Evolutionary conservation across 2,888 invertebrate genomes (phyloP).

Genomic region (Leptopilina myrica): DNA sequence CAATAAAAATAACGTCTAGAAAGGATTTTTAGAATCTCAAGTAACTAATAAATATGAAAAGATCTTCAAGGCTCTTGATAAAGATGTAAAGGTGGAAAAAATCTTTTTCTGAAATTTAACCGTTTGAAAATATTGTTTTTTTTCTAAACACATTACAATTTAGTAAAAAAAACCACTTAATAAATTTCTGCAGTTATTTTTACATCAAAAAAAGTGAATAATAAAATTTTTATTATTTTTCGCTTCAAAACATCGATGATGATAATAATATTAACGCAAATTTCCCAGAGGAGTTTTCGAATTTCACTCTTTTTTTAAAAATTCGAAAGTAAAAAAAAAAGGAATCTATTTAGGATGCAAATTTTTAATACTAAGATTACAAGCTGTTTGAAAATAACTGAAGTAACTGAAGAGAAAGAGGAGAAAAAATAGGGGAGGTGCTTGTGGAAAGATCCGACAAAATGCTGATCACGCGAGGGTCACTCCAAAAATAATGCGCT

Average conservation of each 20-base stretch:
- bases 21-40: slow-evolving; percentile 9
- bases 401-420: not conserved
- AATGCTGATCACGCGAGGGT: slow-evolving; percentile 35
- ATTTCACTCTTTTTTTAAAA: no score
- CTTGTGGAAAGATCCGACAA: slow-evolving; percentile 19
- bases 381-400: slow-evolving; percentile 11
- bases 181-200: no score
- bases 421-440: not conserved
- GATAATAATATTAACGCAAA: no score
- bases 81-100: not conserved
- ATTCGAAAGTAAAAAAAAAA: no score
- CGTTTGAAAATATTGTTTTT: not conserved
- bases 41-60: slow-evolving; percentile 7
- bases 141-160: no score
- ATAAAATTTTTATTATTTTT: no score
- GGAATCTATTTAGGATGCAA: not conserved
- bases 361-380: not conserved
- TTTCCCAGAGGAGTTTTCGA: no score
- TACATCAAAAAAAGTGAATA: no score
- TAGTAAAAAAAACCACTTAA: no score
- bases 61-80: slow-evolving; percentile 5
- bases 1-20: slow-evolving; percentile 9
- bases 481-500: slow-evolving; percentile 36
- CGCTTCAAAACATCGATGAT: no score
- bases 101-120: not conserved